These are phyloP conservation scores for Diadromus collaris DNA, from an alignment of 2,888 invertebrate species.

Conservation along the genomic window DNA sequence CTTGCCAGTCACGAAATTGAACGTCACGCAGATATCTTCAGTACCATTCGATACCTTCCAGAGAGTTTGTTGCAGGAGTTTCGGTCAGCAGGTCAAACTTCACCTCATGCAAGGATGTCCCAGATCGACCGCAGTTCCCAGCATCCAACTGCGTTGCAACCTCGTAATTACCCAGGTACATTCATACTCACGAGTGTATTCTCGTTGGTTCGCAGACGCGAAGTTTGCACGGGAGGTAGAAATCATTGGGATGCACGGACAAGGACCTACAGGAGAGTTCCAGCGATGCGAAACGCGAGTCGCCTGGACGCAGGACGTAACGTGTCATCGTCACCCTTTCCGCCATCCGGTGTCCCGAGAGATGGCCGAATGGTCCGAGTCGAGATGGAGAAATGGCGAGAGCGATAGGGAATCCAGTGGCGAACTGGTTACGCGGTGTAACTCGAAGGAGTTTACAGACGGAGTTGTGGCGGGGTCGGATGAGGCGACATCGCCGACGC, in stretches of 20 bases:
- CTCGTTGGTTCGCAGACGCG: constrained; percentile 7
- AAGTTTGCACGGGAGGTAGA: constrained; percentile 13
- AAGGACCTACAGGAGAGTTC: background rate
- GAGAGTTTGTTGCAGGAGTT: background rate
- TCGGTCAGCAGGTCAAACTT: background rate
- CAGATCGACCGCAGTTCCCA: background rate
- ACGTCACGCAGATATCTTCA: too few species aligned
- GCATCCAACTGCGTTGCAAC: background rate
- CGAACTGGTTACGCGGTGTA: constrained; percentile 43
- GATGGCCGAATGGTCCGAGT: constrained; percentile 4
- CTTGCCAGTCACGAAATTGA: too few species aligned
- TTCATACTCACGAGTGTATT: constrained; percentile 5
- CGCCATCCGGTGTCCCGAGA: background rate
- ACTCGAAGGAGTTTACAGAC: constrained; percentile 67
- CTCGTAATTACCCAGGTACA: constrained; percentile 28
- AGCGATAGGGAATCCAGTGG: constrained; percentile 31
- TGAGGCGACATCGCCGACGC: constrained; percentile 65
- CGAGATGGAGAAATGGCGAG: constrained; percentile 26
- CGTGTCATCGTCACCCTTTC: background rate
- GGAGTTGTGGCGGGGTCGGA: constrained; percentile 52
- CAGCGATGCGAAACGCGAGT: background rate
- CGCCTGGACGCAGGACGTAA: background rate
- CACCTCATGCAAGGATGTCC: background rate
- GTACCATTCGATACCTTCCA: background rate
- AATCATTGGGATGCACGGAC: background rate